Evolutionary conservation across 2,888 invertebrate genomes (phyloP), one percentile per base, ranked within the genome.

Genomic region (Lycophotia porphyrea): DNA sequence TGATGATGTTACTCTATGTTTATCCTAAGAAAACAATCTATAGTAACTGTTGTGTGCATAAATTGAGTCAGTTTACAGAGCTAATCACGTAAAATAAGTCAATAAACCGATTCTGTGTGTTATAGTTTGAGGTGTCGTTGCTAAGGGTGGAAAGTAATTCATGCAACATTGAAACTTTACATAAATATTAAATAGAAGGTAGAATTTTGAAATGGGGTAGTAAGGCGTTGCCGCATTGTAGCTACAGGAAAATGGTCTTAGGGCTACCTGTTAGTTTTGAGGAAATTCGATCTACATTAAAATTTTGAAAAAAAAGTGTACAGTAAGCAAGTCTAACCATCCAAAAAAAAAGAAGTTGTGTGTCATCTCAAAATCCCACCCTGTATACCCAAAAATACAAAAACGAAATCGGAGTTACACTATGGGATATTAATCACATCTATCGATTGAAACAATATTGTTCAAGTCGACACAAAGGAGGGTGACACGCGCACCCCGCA

Each of bases 381-480:
- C n/a, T n/a, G 15, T 63, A n/a, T 8, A 42, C 8, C n/a, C 11
- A 71, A 60, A 66, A 63, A 27, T 27, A 49, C 34, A 31, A 71
- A 84, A 66, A 63, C 15, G 21, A 31, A 44, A 71, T 47, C 64
- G 60, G 70, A 70, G 66, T 52, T 44, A 44, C 63, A 67, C 60
- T 78, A 66, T 44, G 47, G 74, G 78, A 71, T 70, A 80, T 85
- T 88, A 86, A 84, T 88, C 74, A 80, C 66, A 69, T 76, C 63
- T 78, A 80, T 84, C 78, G 82, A 84, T 76, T 85, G 77, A 77
- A 86, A 87, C 84, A 87, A 89, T 89, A 87, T 86, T 87, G 86
- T 84, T 84, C 81, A 76, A 84, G 82, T 78, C 74, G 81, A 78
- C 82, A 88, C 88, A 90, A 90, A 91, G 84, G 85, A 87, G 87